phyloP scores from a whole-genome alignment of 2,797 vertebrate genomes.

The Dermochelys coriacea region DNA sequence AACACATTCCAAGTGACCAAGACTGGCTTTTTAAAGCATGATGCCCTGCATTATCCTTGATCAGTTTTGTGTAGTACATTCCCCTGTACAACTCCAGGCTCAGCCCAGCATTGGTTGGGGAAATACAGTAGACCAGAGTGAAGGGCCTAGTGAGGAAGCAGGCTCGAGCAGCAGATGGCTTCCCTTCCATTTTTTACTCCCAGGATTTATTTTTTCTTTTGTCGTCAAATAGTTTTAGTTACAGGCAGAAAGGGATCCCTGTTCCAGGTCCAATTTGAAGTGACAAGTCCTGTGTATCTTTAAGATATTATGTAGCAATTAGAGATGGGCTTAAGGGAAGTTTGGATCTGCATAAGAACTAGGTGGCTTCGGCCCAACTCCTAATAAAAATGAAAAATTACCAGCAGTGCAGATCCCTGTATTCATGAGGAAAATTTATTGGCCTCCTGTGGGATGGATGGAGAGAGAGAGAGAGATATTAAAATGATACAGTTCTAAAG shows the following conservation, averaged over 20 bases:
- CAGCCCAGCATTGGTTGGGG: neutral
- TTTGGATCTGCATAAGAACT: neutral
- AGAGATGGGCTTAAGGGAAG: neutral
- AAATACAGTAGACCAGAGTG: neutral
- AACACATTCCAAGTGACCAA: neutral
- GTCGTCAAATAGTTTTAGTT: neutral
- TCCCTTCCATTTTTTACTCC: neutral
- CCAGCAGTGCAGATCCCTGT: neutral
- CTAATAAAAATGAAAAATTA: constrained; percentile 68
- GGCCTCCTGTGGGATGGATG: constrained; percentile 27
- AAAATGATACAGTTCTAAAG: constrained; percentile 57
- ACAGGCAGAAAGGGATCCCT: neutral
- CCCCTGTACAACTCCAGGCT: neutral
- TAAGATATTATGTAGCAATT: neutral
- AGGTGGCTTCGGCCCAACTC: neutral
- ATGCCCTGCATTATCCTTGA: rapidly evolving
- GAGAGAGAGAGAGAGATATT: constrained; percentile 59
- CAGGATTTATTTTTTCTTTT: neutral
- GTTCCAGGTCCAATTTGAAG: neutral
- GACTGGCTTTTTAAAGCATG: neutral
- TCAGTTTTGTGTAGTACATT: neutral
- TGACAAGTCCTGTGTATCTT: neutral
- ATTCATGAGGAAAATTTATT: constrained; percentile 61
- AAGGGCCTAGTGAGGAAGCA: neutral
- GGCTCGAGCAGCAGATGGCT: rapidly evolving